Evolutionary conservation across 2,113 vertebrate species (phyloP), one percentile per base, ranked within the genome.

Genomic region (Mormyrus lacerda): DNA sequence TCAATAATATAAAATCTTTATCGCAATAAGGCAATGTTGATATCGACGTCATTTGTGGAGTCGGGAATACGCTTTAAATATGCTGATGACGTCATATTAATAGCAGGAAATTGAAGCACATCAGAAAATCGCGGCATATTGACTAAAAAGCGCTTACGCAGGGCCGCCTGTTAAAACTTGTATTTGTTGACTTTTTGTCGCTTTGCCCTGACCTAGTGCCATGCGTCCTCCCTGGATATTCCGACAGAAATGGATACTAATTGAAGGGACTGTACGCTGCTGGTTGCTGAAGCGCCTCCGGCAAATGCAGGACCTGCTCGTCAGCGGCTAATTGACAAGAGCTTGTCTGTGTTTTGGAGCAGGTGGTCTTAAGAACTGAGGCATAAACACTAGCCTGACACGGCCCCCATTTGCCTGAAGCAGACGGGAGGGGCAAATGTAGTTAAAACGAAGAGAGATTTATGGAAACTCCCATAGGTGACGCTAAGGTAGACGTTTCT

Each of bases 251-350:
- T 98, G 95, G 97, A 98, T 97, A 96, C 97, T 99, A 99, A 99
- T 99, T 99, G 98, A 96, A 93, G 97, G 96, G 97, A 97, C 97
- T 97, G 98, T 96, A 96, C 96, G 93, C 96, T 95, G 95, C 96
- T 96, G 96, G 95, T 95, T 97, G 96, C 95, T 95, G 94, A 93
- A 95, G 94, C 94, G 97, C 98, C 97, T 95, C 95, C 91, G 97
- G 97, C 97, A 95, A 91, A 91, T 95, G 95, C 85, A 96, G 97
- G 96, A 96, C 97, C 97, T 96, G 98, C 97, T 98, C 97, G 97
- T 98, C 98, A 99, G 96, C 95, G 95, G 94, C 96, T 99, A 99
- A 99, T 99, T 99, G 98, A 99, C 98, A 99, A 99, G 98, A 97
- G 96, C 97, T 97, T 98, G 98, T 98, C 98, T 99, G 98, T 99